Evolutionary conservation across 2,888 invertebrate species (phyloP), one percentile per base, ranked within the genome.

Genomic region (Siphlonurus alternatus): DNA sequence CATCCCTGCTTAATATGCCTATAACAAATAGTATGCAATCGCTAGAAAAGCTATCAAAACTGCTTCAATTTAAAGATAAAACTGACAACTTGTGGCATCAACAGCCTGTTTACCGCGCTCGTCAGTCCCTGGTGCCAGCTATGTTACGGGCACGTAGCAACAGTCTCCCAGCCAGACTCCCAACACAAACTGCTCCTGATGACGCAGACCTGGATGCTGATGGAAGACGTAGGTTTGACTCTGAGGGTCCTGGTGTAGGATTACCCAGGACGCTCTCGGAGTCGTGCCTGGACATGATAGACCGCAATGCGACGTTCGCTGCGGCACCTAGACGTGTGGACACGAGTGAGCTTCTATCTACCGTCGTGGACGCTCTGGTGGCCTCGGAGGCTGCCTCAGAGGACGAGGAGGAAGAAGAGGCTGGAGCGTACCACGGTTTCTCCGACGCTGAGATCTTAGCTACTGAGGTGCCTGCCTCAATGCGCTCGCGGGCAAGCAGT

Each of bases 321-420:
- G 65, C 66, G 18, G 65, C 68, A n/a, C 82, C 84, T 66, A 85
- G 85, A 10, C 81, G 87, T 68, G 81, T 89, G 0, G 85, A 88
- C 70, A 88, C 89, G 5, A 86, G 86, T 3, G 88, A 89, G 71
- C 73, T 92, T 1, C 73, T 91, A 64, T 85, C 88, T 0, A 83
- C 87, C 72, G 84, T 92, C 59, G 89, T 89, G 0, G 86, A 87
- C 70, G 88, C 89, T 15, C 74, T 91, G 65, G 88, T 88, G 23
- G 83, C 80, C 2, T 78, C 64, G 19, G 61, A 53, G 20, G 61
- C 56, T 38, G 51, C 66, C 25, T 59, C 59, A 23, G 59, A 23
- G 25, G 66, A 60, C n/a, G n/a, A n/a, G n/a, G 65, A 65, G 23
- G 66, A 66, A 51, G 61, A 60, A n/a, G 64, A 64, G 53, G 56